phyloP scores from a whole-genome alignment of 2,113 vertebrate species.

The Vulpes ferrilata region DNA sequence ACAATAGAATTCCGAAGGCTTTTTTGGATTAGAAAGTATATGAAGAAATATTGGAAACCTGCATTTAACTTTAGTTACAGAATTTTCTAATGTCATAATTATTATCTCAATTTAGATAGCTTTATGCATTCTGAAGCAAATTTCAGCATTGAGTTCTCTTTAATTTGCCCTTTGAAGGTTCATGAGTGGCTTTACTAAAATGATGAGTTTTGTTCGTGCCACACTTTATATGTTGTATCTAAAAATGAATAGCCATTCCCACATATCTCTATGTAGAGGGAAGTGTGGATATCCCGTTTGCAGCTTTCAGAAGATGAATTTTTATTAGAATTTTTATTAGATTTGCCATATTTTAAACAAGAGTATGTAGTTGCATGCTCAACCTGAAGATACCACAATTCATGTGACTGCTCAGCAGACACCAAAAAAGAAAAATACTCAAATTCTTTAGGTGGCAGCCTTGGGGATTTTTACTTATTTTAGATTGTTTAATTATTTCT shows the following conservation, averaged over 20 bases:
- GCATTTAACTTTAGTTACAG: background rate
- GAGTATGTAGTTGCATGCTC: background rate
- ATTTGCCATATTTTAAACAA: background rate
- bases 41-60: background rate
- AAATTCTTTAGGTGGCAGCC: background rate
- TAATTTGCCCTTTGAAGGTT: conserved; percentile 28
- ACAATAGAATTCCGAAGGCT: background rate
- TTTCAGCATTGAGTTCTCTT: background rate
- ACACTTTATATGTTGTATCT: background rate
- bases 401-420: background rate
- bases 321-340: conserved; percentile 11
- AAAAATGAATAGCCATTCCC: background rate
- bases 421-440: background rate
- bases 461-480: background rate
- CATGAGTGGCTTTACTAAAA: background rate
- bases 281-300: background rate
- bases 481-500: conserved; percentile 51
- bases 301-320: background rate
- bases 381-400: background rate
- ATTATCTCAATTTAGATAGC: background rate
- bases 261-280: background rate
- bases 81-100: background rate
- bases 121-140: background rate
- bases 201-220: background rate
- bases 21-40: background rate